Conservation (phyloP, 2,888 invertebrate species). For the Troilus luridus region DNA sequence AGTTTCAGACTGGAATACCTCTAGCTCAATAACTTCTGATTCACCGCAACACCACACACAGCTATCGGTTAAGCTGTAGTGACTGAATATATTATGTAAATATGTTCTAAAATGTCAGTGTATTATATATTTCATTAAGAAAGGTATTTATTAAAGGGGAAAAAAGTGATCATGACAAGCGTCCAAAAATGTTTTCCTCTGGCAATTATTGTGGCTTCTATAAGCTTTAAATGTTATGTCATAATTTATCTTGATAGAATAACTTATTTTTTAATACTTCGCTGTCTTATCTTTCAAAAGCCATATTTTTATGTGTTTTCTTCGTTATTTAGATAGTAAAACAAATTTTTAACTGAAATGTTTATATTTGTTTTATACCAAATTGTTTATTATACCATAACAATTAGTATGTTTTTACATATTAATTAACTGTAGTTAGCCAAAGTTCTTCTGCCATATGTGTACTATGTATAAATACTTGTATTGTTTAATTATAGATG, state of each 20-base stretch:
- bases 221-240: constrained; percentile 52
- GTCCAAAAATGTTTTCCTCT: constrained; percentile 44
- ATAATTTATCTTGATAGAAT: constrained; percentile 43
- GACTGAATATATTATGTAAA: constrained; percentile 42
- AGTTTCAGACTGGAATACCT: constrained; percentile 66
- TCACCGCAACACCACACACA: constrained; percentile 57
- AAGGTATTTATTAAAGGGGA: constrained; percentile 2
- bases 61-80: constrained; percentile 59
- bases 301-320: constrained; percentile 47
- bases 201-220: constrained; percentile 51
- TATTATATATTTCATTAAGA: constrained; percentile 48
- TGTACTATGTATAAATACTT: constrained; percentile 52
- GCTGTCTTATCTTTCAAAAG: constrained; percentile 38
- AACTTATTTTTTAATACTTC: constrained; percentile 56
- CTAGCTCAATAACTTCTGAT: constrained; percentile 61
- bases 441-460: constrained; percentile 57
- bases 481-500: constrained; percentile 52
- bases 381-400: constrained; percentile 55
- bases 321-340: constrained; percentile 16
- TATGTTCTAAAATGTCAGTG: constrained; percentile 48
- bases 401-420: constrained; percentile 48
- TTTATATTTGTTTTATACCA: constrained; percentile 51
- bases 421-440: constrained; percentile 57
- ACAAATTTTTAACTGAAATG: constrained; percentile 21
- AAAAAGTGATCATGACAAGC: constrained; percentile 49